Conservation (phyloP, 2,113 vertebrate genomes). For the Silurus meridionalis region DNA sequence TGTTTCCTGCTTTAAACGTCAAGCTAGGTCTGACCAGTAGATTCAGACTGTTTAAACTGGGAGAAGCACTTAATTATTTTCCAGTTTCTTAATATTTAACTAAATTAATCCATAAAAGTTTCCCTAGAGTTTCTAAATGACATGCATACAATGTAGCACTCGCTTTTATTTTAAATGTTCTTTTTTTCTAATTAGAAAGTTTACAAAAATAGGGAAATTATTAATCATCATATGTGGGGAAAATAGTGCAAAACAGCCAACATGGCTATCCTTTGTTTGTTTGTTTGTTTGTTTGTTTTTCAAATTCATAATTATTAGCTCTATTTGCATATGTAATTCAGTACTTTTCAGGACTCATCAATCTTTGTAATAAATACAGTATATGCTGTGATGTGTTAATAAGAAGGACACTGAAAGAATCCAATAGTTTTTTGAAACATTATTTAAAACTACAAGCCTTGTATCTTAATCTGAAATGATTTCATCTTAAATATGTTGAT, state of each 20-base stretch:
- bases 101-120: not conserved
- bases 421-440: not conserved
- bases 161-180: not conserved
- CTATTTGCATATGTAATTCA: not conserved
- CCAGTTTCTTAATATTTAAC: not conserved
- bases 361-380: not conserved
- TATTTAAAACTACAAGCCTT: not conserved
- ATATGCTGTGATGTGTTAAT: not conserved
- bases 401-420: not conserved
- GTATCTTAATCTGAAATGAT: not conserved
- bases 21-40: not conserved
- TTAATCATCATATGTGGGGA: not conserved
- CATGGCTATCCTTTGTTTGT: not conserved
- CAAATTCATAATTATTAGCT: not conserved
- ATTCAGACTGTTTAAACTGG: not conserved
- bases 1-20: not conserved
- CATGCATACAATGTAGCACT: not conserved
- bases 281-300: too few relatives aligned
- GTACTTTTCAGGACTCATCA: not conserved
- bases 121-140: not conserved
- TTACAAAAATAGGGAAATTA: too few relatives aligned
- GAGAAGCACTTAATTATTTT: not conserved
- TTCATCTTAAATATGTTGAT: not conserved
- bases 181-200: not conserved
- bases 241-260: not conserved